These are phyloP conservation scores for Vireo altiloquus DNA, from an alignment of 2,113 vertebrate genomes.

Conservation along the genomic window DNA sequence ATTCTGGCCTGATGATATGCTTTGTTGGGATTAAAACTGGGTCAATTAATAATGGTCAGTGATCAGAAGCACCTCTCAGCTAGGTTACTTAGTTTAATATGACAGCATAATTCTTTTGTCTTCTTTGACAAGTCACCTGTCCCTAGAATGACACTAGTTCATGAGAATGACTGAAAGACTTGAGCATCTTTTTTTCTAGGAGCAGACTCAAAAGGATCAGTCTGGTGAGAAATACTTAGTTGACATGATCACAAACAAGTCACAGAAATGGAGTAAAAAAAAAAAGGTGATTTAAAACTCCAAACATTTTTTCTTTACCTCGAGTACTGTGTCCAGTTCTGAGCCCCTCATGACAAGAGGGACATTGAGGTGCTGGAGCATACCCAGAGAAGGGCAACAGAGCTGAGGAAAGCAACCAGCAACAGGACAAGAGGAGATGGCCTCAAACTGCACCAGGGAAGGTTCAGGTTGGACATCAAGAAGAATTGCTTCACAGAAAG, in stretches of 20 bases:
- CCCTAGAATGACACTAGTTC: background rate
- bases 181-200: background rate
- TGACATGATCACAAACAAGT: background rate
- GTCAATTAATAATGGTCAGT: conserved; percentile 17
- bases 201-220: background rate
- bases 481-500: background rate
- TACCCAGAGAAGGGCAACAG: background rate
- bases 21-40: conserved; percentile 4
- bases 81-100: background rate
- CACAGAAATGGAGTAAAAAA: background rate
- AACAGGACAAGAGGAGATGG: background rate
- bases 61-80: conserved; percentile 25
- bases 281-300: background rate
- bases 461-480: background rate
- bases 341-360: background rate
- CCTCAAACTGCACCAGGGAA: background rate
- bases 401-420: background rate
- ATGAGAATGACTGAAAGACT: background rate
- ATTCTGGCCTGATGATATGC: background rate
- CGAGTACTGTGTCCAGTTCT: background rate
- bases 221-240: background rate
- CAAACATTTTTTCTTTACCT: background rate
- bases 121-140: background rate
- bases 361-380: background rate
- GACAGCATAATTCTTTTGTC: background rate